Percentiles rank a stretch among this genome's conserved stretches.
These are phyloP conservation scores for Rotaria magnacalcarata DNA, from an alignment of 2,888 invertebrate genomes.

Conservation along the genomic window DNA sequence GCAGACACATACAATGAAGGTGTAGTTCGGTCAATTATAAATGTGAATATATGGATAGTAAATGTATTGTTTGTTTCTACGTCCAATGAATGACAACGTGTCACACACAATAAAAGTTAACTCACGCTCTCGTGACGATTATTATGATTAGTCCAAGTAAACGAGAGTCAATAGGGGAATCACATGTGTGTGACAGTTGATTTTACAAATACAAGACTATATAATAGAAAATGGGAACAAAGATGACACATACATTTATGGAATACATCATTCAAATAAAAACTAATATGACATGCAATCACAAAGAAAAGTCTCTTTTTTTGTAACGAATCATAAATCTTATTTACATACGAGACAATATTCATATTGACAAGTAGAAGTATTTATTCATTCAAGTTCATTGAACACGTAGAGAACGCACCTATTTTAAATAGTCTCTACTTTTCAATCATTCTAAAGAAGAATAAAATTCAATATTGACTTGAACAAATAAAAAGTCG, in stretches of 20 bases:
- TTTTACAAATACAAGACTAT: conserved; percentile 13
- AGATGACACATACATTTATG: conserved; percentile 18
- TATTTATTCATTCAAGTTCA: conserved; percentile 23
- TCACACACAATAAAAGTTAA: conserved; percentile 12
- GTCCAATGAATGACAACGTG: neutral
- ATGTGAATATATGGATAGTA: neutral
- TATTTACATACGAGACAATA: conserved; percentile 19
- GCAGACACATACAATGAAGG: neutral
- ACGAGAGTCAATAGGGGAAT: neutral
- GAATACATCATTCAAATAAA: conserved; percentile 7
- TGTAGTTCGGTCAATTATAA: conserved; percentile 14
- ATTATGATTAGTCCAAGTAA: neutral
- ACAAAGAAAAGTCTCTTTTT: neutral
- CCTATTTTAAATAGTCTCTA: neutral
- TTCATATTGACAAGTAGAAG: conserved; percentile 17
- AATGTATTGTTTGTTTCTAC: conserved; percentile 1
- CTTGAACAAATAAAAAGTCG: neutral
- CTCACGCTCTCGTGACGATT: neutral
- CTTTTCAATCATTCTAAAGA: neutral
- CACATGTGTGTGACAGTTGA: conserved; percentile 7
- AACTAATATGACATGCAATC: neutral
- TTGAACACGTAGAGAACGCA: neutral
- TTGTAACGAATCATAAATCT: conserved; percentile 5
- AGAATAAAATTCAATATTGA: conserved; percentile 10
- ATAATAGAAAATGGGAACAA: neutral